Conservation (phyloP, 2,113 vertebrate species). For the Sapayoa aenigma region DNA sequence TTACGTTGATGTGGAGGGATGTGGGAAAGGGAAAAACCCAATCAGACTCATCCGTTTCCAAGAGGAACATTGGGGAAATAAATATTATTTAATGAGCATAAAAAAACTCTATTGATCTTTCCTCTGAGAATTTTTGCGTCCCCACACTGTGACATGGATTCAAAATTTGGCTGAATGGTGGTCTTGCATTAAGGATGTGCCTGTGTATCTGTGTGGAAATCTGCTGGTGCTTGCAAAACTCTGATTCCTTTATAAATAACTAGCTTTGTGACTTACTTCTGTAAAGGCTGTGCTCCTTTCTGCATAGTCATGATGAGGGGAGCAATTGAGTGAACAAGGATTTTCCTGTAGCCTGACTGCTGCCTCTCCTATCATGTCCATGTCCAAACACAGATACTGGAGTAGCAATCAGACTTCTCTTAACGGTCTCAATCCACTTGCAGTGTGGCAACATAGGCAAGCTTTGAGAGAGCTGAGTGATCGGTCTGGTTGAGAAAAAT, state of each 20-base stretch:
- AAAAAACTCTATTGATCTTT: neutral
- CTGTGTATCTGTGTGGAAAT: neutral
- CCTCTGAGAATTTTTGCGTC: neutral
- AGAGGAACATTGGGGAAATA: neutral
- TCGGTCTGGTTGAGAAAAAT: neutral
- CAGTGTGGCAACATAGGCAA: neutral
- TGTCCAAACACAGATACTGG: neutral
- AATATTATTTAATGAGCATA: neutral
- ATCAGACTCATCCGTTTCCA: neutral
- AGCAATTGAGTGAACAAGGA: neutral
- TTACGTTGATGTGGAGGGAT: neutral
- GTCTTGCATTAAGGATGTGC: neutral
- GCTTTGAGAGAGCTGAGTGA: neutral
- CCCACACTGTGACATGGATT: neutral
- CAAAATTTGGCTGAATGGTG: neutral
- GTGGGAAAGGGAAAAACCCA: neutral
- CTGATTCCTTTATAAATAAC: neutral
- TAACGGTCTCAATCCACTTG: neutral
- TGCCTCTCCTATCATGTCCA: neutral
- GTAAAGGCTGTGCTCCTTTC: neutral
- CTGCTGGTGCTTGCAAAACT: neutral
- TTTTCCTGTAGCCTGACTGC: neutral
- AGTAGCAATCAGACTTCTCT: neutral
- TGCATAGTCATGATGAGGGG: neutral
- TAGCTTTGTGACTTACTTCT: neutral